phyloP scores from a whole-genome alignment of 2,113 vertebrate species.

The Alethe castanea region DNA sequence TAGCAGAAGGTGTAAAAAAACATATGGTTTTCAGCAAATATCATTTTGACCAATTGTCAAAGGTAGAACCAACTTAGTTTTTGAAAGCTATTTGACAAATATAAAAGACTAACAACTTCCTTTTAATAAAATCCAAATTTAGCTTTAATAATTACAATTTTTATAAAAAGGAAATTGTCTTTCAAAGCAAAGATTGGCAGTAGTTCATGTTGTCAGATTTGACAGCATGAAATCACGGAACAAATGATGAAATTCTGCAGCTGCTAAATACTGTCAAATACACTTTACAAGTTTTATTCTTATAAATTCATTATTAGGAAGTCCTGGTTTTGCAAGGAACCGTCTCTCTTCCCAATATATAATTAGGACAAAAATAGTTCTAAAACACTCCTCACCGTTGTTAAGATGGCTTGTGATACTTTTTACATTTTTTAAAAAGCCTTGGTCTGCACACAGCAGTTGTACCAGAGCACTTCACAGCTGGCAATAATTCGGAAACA shows the following conservation, averaged over 20 bases:
- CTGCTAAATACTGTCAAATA: slow-evolving; percentile 60
- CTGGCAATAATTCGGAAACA: neutral
- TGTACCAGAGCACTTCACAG: neutral
- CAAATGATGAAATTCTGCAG: slow-evolving; percentile 28
- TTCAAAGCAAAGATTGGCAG: slow-evolving; percentile 17
- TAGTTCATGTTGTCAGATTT: slow-evolving; percentile 48
- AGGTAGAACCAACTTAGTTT: slow-evolving; percentile 42
- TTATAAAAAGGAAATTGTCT: slow-evolving; percentile 56
- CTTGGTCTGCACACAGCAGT: neutral
- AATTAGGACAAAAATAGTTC: neutral
- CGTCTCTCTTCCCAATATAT: neutral
- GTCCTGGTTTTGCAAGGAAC: neutral
- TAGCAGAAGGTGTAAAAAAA: neutral
- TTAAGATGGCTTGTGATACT: neutral
- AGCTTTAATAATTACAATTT: slow-evolving; percentile 54
- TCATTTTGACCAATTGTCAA: neutral
- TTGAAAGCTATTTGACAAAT: slow-evolving; percentile 22
- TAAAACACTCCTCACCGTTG: neutral
- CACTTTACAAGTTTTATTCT: slow-evolving; percentile 20
- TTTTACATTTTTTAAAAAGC: neutral
- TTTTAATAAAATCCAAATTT: slow-evolving; percentile 50
- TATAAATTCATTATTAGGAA: slow-evolving; percentile 16
- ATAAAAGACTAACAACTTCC: slow-evolving; percentile 32
- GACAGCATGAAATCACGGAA: slow-evolving; percentile 53
- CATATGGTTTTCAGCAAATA: neutral